phyloP scores from a whole-genome alignment of 2,113 vertebrate species.

The Bagarius yarrelli region DNA sequence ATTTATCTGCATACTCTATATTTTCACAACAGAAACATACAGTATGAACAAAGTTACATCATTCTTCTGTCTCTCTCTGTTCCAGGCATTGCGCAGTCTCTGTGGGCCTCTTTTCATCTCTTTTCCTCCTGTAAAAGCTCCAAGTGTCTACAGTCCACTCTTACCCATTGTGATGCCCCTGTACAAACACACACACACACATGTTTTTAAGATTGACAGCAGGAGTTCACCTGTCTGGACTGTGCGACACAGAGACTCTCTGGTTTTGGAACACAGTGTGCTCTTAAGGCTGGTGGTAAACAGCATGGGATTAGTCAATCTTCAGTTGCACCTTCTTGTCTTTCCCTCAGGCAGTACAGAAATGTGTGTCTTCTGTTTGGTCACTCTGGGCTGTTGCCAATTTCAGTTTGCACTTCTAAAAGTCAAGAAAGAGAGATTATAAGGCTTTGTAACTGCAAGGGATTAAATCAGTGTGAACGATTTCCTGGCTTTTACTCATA shows the following conservation, averaged over 20 bases:
- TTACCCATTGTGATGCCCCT: neutral
- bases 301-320: conserved; percentile 55
- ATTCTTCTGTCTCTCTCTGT: neutral
- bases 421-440: conserved; percentile 7
- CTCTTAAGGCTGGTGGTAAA: conserved; percentile 55
- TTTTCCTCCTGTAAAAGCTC: neutral
- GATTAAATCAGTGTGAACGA: neutral
- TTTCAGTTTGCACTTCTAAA: conserved; percentile 12
- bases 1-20: neutral
- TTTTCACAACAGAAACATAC: neutral
- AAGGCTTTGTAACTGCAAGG: neutral
- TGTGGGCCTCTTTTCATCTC: neutral
- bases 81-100: neutral
- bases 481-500: neutral
- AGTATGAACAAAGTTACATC: neutral
- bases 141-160: neutral
- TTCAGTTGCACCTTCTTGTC: conserved; percentile 46
- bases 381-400: conserved; percentile 22
- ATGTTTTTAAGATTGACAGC: conserved; percentile 47
- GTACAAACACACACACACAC: neutral
- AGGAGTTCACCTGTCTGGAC: conserved; percentile 62
- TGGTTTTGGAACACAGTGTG: conserved; percentile 52
- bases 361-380: conserved; percentile 38
- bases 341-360: conserved; percentile 38
- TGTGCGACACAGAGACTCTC: conserved; percentile 51